Conservation (phyloP, 2,888 invertebrate genomes). For the Norana najaformis region DNA sequence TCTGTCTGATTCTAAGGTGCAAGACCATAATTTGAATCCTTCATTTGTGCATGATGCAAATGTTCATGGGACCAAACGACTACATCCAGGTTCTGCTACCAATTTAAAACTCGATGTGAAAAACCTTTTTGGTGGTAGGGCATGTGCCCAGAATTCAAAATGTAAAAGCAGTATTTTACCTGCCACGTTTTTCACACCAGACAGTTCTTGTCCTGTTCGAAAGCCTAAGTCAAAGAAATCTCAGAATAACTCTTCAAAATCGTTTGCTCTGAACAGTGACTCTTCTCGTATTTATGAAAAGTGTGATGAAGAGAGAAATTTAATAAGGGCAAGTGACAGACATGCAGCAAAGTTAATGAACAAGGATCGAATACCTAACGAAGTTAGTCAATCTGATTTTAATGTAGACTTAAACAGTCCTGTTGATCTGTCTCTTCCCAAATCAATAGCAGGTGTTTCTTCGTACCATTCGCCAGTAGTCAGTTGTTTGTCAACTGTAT, state of each 20-base stretch:
- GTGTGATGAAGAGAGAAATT: background rate
- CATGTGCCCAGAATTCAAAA: background rate
- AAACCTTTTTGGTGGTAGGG: background rate
- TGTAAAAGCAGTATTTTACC: background rate
- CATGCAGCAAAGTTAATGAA: background rate
- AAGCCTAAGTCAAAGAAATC: constrained; percentile 2
- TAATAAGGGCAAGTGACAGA: background rate
- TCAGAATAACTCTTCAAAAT: constrained; percentile 5
- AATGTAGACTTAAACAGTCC: background rate
- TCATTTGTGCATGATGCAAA: background rate
- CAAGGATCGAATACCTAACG: background rate
- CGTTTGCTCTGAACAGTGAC: background rate
- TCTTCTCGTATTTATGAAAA: background rate
- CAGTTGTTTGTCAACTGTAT: background rate
- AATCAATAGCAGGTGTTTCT: background rate
- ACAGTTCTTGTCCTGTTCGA: background rate
- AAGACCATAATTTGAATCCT: background rate
- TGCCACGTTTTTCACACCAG: background rate
- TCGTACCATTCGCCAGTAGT: background rate
- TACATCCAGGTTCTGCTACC: background rate
- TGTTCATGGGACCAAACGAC: constrained; percentile 13
- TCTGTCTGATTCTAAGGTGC: background rate
- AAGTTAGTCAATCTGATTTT: background rate
- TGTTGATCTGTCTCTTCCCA: constrained; percentile 14
- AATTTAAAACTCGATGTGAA: background rate